Percentiles rank a stretch among this genome's conserved stretches.
phyloP scores from a whole-genome alignment of 2,797 vertebrate species.

The Pyrocephalus nanus region DNA sequence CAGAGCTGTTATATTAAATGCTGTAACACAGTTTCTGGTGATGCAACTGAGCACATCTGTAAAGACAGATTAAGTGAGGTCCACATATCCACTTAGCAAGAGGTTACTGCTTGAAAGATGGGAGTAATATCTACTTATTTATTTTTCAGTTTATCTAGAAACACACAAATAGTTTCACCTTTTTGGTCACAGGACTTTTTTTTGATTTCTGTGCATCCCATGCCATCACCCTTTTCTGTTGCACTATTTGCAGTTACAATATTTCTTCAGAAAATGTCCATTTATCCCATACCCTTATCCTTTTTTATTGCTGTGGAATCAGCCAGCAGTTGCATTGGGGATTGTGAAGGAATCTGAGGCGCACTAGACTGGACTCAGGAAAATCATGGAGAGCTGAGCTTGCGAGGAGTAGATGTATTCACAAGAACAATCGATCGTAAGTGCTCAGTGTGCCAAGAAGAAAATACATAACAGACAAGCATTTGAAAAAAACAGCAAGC shows the following conservation, averaged over 20 bases:
- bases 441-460: not conserved
- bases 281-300: not conserved
- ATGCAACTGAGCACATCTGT: not conserved
- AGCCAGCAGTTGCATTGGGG: not conserved
- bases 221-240: not conserved
- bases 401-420: not conserved
- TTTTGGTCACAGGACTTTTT: not conserved
- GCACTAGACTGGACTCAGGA: not conserved
- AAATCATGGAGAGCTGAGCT: not conserved
- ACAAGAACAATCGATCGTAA: not conserved
- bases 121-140: not conserved
- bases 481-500: not conserved
- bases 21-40: not conserved
- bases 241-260: not conserved
- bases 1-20: not conserved
- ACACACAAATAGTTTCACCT: not conserved
- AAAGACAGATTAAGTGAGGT: not conserved
- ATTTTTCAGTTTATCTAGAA: not conserved
- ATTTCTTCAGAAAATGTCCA: not conserved
- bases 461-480: not conserved
- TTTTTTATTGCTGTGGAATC: not conserved
- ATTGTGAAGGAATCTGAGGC: not conserved
- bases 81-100: not conserved
- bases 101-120: not conserved
- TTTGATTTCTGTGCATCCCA: not conserved